These are phyloP conservation scores for Hipposideros armiger DNA, from an alignment of 2,113 vertebrate species.

Conservation along the genomic window DNA sequence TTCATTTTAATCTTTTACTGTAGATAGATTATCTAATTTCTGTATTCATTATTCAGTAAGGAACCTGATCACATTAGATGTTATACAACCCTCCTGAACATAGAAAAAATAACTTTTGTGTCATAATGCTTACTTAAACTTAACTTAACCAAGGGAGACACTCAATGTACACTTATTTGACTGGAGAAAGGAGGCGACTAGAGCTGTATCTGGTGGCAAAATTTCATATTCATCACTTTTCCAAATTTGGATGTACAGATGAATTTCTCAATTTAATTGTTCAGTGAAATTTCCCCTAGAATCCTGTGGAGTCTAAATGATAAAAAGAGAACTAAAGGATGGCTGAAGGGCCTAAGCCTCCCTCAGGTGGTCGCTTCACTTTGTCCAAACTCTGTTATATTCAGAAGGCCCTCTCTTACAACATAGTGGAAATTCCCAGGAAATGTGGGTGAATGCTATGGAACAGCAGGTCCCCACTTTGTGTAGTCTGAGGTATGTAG, in stretches of 20 bases:
- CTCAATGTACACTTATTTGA: slow-evolving; percentile 14
- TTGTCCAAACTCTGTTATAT: not conserved
- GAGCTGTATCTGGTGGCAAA: slow-evolving; percentile 61
- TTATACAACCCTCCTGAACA: slow-evolving; percentile 62
- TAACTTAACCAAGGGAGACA: slow-evolving; percentile 46
- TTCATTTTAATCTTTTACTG: slow-evolving; percentile 63
- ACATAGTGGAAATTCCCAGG: not conserved
- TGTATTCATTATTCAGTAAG: slow-evolving; percentile 75
- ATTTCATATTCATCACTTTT: slow-evolving; percentile 71
- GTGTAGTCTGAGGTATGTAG: not conserved
- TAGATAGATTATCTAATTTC: slow-evolving; percentile 64
- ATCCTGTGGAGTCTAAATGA: slow-evolving; percentile 32
- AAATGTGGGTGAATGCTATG: not conserved
- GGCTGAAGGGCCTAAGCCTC: not conserved
- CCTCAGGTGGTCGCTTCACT: not conserved
- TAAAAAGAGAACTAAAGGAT: slow-evolving; percentile 34
- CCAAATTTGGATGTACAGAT: slow-evolving; percentile 64
- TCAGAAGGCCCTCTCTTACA: not conserved
- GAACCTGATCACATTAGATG: slow-evolving; percentile 69
- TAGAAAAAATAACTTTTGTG: slow-evolving; percentile 69
- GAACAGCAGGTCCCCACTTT: not conserved
- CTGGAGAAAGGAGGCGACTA: slow-evolving; percentile 13
- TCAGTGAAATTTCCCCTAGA: slow-evolving; percentile 54
- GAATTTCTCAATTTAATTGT: slow-evolving; percentile 69
- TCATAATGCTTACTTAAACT: slow-evolving; percentile 70